Conservation (phyloP, 2,797 vertebrate species). For the Chrysolophus pictus region DNA sequence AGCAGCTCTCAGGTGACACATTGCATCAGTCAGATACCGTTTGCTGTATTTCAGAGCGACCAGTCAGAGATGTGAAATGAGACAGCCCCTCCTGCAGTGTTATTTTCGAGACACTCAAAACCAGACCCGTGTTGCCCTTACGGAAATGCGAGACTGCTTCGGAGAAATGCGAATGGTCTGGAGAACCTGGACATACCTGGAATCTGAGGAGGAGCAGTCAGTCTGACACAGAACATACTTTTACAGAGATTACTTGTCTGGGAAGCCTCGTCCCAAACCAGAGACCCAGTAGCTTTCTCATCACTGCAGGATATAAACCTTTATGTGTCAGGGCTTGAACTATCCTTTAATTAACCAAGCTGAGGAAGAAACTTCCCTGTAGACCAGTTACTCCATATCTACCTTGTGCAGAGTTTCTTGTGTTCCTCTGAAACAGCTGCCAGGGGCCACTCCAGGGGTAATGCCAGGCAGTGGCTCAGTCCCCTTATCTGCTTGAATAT, state of each 20-base stretch:
- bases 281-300: neutral
- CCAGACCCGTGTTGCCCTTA: neutral
- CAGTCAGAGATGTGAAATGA: neutral
- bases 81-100: neutral
- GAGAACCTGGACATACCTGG: neutral
- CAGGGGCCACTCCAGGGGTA: neutral
- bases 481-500: neutral
- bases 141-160: neutral
- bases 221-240: neutral
- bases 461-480: neutral
- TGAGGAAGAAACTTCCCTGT: slow-evolving; percentile 9
- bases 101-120: neutral
- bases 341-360: neutral
- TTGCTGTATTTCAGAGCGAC: neutral
- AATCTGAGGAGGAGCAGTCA: neutral
- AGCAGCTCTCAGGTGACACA: neutral
- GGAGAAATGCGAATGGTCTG: fast-evolving
- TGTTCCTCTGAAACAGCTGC: neutral
- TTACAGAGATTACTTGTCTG: neutral
- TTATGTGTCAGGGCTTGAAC: neutral
- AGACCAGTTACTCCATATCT: slow-evolving; percentile 24
- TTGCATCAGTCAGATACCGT: neutral
- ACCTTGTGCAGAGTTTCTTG: slow-evolving; percentile 8
- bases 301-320: neutral
- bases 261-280: neutral